These are phyloP conservation scores for Ploceus nigricollis DNA, from an alignment of 2,113 vertebrate species.

Conservation along the genomic window DNA sequence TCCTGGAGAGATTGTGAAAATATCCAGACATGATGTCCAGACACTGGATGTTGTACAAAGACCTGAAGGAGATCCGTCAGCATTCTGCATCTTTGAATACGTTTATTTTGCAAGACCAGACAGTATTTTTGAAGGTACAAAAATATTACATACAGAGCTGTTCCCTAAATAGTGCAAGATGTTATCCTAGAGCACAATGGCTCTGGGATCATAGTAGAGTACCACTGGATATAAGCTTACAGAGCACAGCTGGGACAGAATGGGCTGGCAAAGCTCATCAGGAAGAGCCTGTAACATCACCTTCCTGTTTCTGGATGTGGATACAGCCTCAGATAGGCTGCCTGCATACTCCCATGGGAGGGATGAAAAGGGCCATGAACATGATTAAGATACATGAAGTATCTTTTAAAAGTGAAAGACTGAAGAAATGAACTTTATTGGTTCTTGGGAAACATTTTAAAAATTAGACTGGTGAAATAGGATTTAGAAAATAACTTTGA, in stretches of 20 bases:
- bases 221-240: neutral
- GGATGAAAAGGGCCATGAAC: neutral
- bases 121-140: slow-evolving; percentile 94
- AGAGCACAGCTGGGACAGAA: neutral
- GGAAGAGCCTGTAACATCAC: neutral
- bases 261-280: neutral
- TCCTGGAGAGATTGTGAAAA: slow-evolving; percentile 96
- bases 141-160: neutral
- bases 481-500: neutral
- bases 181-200: neutral
- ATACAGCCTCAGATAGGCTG: neutral
- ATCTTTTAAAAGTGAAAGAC: neutral
- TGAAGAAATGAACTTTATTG: neutral
- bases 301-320: neutral
- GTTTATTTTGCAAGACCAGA: slow-evolving; percentile 98
- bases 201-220: neutral
- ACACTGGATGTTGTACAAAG: slow-evolving; percentile 85
- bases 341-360: neutral
- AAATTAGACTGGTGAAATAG: neutral
- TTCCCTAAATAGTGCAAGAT: neutral
- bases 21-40: slow-evolving; percentile 85
- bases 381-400: neutral
- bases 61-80: slow-evolving; percentile 82
- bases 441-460: neutral
- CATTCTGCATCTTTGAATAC: slow-evolving; percentile 99